Evolutionary conservation across 23 tunicate genomes (phyloP), one percentile per base, ranked within the genome.

Genomic region (Ascidia mentula): DNA sequence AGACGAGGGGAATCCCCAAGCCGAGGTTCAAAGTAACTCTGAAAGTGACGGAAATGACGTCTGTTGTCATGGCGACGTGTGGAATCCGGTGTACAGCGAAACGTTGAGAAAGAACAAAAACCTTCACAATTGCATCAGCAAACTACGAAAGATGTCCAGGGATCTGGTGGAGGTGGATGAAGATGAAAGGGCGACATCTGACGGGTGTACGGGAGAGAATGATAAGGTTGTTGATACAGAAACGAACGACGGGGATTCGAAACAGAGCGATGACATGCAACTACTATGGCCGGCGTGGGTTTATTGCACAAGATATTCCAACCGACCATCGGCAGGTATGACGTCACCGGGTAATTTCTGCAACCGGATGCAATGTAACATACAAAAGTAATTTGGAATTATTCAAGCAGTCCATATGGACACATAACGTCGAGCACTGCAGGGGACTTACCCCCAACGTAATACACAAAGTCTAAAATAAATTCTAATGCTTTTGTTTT

Each of bases 211-310:
- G 18, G 18, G 37, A 26, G n/a, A 39, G 7, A 38, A 37, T 22
- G 53, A 37, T n/a, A 37, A 74, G 7, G 6, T 20, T n/a, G n/a
- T n/a, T n/a, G n/a, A n/a, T n/a, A n/a, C n/a, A n/a, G n/a, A n/a
- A n/a, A n/a, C n/a, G 28, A 17, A 9, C 77, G 17, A 20, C 77
- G 36, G 9, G 39, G 18, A 12, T 13, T 6, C 18, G 40, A 35
- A 73, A 73, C 22, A 13, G n/a, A n/a, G n/a, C n/a, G n/a, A n/a
- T n/a, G n/a, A n/a, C n/a, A n/a, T 26, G 18, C 74, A 26, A n/a
- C n/a, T n/a, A n/a, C 9, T 82, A 7, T 85, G 80, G 76, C 98
- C 98, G 28, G 98, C 98, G 2, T 92, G 98, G 98, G 83, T 92
- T 8, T 88, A 79, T 39, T 92, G 98, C 78, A 92, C 98, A 15